phyloP scores from a whole-genome alignment of 2,113 vertebrate species.

The Pangasianodon hypophthalmus region DNA sequence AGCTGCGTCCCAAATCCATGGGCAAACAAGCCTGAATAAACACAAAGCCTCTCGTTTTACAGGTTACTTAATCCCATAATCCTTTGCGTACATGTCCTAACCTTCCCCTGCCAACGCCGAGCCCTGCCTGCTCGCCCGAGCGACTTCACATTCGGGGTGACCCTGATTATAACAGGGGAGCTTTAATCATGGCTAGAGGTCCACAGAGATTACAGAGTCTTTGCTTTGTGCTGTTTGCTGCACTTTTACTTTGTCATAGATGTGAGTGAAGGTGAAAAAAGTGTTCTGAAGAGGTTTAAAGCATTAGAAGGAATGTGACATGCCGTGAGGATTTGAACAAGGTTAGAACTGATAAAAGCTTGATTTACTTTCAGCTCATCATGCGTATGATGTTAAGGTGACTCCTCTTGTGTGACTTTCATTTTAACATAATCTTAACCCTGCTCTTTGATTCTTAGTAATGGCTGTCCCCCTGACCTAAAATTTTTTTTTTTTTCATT shows the following conservation, averaged over 20 bases:
- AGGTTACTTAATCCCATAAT: conserved; percentile 77
- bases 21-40: conserved; percentile 81
- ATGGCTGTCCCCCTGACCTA: neutral
- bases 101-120: conserved; percentile 50
- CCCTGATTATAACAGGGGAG: conserved; percentile 42
- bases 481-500: neutral
- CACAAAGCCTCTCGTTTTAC: conserved; percentile 71
- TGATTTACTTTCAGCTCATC: neutral
- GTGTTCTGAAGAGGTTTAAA: conserved; percentile 18
- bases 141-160: conserved; percentile 47
- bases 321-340: neutral
- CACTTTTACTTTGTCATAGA: conserved; percentile 32
- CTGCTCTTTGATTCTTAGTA: neutral
- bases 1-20: conserved; percentile 74
- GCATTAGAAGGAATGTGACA: neutral
- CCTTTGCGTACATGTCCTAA: conserved; percentile 67
- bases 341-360: neutral
- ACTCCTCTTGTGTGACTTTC: neutral
- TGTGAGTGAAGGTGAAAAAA: neutral
- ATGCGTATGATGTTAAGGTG: neutral
- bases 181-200: conserved; percentile 49
- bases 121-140: conserved; percentile 7
- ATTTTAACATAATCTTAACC: neutral
- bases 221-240: conserved; percentile 50
- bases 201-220: conserved; percentile 45